phyloP scores from a whole-genome alignment of 1,140 invertebrate species.

The Drosophila auraria region DNA sequence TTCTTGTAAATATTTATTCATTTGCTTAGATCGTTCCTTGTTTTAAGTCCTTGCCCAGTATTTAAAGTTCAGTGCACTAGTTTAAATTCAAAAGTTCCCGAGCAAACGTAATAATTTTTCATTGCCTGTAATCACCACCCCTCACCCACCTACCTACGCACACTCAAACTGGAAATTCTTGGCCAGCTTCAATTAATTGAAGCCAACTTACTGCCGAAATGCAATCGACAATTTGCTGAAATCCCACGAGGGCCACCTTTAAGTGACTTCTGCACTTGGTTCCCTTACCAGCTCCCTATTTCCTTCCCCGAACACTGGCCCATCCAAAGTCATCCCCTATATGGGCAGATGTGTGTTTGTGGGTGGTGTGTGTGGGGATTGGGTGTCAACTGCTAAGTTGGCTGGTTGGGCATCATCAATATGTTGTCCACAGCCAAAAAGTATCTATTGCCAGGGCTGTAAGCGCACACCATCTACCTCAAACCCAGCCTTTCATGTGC shows the following conservation, averaged over 20 bases:
- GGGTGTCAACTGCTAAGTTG: constrained; percentile 49
- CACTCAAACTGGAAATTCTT: constrained; percentile 1
- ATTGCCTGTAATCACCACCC: constrained; percentile 12
- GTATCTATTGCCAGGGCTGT: constrained; percentile 63
- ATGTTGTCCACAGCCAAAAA: constrained; percentile 60
- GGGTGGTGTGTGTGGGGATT: constrained; percentile 2
- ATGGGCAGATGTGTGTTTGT: constrained; percentile 3
- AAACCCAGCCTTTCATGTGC: constrained; percentile 62
- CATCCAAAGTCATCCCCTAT: not conserved
- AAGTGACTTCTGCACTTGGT: constrained; percentile 47
- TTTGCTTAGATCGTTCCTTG: not conserved
- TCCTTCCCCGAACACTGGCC: not conserved
- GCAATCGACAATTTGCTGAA: constrained; percentile 47
- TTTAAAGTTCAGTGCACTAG: not conserved
- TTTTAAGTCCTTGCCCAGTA: not conserved
- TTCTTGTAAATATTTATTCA: not conserved
- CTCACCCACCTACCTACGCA: not conserved
- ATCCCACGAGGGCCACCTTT: constrained; percentile 44
- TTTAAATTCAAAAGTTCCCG: not conserved
- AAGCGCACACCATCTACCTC: constrained; percentile 1
- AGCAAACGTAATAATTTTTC: constrained; percentile 19
- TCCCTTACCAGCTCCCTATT: not conserved
- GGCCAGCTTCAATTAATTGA: constrained; percentile 45
- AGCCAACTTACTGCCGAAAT: constrained; percentile 42
- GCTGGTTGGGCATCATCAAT: constrained; percentile 55